These are phyloP conservation scores for Sitodiplosis mosellana DNA, from an alignment of 1,140 invertebrate genomes.

Conservation along the genomic window DNA sequence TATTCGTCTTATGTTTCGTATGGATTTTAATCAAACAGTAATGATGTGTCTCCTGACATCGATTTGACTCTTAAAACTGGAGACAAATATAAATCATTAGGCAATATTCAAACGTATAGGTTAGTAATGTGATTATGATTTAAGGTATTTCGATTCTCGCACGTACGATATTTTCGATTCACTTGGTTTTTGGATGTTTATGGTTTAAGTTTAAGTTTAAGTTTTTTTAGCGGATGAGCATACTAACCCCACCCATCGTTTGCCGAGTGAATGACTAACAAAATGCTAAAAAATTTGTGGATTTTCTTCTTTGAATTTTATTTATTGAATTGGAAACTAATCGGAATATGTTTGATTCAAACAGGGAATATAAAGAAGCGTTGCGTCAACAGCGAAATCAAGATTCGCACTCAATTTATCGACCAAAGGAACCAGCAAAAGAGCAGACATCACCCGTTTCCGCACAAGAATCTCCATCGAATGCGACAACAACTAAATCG, in stretches of 20 bases:
- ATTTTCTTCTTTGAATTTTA: not conserved
- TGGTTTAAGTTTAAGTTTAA: too few relatives aligned
- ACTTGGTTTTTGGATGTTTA: not conserved
- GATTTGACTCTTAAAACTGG: conserved; percentile 28
- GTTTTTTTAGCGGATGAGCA: too few relatives aligned
- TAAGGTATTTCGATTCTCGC: not conserved
- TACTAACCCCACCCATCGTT: not conserved
- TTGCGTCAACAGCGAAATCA: conserved; percentile 61
- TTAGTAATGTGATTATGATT: conserved; percentile 23
- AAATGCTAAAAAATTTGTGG: too few relatives aligned
- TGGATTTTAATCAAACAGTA: conserved; percentile 13
- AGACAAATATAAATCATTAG: conserved; percentile 46
- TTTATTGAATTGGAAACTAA: too few relatives aligned
- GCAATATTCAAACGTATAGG: conserved; percentile 71
- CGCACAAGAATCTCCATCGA: conserved; percentile 22
- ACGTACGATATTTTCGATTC: not conserved
- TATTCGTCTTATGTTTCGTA: not conserved
- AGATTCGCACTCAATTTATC: conserved; percentile 49
- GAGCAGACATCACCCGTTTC: conserved; percentile 26
- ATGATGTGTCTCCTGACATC: conserved; percentile 22
- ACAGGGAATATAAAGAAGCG: conserved; percentile 73
- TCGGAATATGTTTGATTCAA: too few relatives aligned
- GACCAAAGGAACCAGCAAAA: conserved; percentile 28
- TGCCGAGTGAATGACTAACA: not conserved
- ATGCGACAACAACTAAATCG: not conserved